Evolutionary conservation across 1,140 invertebrate species (phyloP).

Genomic region (Aricia agestis): DNA sequence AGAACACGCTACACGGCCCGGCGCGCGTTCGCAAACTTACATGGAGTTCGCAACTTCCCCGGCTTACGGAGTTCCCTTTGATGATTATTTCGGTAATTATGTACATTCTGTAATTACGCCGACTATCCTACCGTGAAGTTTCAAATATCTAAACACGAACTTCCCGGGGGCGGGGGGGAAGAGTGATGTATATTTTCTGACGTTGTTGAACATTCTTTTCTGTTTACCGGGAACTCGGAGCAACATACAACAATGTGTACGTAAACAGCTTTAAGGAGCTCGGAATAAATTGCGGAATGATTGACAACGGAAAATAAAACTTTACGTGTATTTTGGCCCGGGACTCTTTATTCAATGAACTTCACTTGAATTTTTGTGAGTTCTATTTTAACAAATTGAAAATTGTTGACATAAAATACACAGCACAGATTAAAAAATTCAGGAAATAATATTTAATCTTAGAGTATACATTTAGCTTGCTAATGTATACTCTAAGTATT

Average conservation of each 20-base stretch:
- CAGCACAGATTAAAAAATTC: neutral
- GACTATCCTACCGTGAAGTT: neutral
- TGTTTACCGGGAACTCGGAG: neutral
- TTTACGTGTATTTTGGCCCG: neutral
- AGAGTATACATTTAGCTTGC: too few species aligned
- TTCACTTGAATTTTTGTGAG: neutral
- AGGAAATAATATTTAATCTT: too few species aligned
- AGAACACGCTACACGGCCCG: neutral
- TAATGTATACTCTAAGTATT: too few species aligned
- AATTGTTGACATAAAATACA: neutral
- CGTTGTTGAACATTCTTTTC: neutral
- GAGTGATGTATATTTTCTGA: neutral
- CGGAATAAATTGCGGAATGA: neutral
- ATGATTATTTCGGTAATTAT: slow-evolving; percentile 14
- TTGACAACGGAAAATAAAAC: neutral
- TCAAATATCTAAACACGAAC: neutral
- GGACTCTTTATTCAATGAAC: neutral
- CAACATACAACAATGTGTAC: neutral
- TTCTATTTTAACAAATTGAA: neutral
- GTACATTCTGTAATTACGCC: slow-evolving; percentile 2
- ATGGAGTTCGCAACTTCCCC: neutral
- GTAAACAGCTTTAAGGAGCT: neutral
- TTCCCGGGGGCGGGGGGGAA: neutral
- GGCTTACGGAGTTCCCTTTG: slow-evolving; percentile 7
- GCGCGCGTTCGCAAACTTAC: neutral